phyloP scores from a whole-genome alignment of 2,888 invertebrate genomes.

The Apodemia zela region DNA sequence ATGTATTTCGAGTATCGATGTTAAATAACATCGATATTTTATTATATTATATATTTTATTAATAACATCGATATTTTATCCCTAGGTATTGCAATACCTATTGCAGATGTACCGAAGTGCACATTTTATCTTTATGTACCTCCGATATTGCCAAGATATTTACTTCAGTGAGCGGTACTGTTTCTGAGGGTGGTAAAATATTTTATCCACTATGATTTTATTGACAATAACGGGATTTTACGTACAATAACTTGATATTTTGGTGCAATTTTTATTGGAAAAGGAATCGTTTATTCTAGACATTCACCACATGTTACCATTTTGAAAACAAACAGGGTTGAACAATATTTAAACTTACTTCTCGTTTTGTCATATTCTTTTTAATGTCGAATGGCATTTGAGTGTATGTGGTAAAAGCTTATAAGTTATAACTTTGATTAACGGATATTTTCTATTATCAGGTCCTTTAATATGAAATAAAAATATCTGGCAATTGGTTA shows the following conservation, averaged over 20 bases:
- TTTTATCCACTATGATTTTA: constrained; percentile 8
- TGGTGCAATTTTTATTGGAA: constrained; percentile 6
- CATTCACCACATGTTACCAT: not conserved
- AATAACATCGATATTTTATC: too few species aligned
- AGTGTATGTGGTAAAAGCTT: too few species aligned
- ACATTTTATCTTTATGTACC: constrained; percentile 44
- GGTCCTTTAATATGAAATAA: too few species aligned
- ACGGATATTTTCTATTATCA: too few species aligned
- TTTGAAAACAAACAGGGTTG: not conserved
- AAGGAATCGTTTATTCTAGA: not conserved
- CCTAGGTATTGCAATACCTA: constrained; percentile 16
- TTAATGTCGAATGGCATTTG: too few species aligned
- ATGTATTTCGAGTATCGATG: too few species aligned
- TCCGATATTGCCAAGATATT: constrained; percentile 38
- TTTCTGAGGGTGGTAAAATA: constrained; percentile 11
- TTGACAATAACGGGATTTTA: constrained; percentile 5
- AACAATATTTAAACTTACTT: too few species aligned
- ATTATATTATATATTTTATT: too few species aligned
- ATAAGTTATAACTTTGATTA: too few species aligned
- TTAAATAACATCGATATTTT: too few species aligned
- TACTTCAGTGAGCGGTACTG: constrained; percentile 22
- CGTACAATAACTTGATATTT: constrained; percentile 1
- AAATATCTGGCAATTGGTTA: too few species aligned
- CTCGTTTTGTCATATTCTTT: too few species aligned
- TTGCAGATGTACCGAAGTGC: constrained; percentile 6